Percentiles rank a stretch among this genome's conserved stretches.
Conservation (phyloP, 2,113 vertebrate genomes). For the Labrus mixtus region DNA sequence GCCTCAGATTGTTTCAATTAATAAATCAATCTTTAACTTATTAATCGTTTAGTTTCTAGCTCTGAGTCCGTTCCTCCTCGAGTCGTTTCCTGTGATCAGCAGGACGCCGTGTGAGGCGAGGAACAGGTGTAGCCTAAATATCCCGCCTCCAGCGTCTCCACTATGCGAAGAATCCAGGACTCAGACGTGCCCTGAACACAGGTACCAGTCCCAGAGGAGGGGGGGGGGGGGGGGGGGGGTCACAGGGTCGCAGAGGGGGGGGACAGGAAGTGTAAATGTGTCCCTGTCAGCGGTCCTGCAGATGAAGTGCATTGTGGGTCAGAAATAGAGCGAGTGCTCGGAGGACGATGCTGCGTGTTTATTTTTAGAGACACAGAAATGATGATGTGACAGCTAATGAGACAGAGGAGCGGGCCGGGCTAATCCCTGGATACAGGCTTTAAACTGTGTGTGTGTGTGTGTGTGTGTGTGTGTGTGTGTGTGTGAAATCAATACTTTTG, state of each 20-base stretch:
- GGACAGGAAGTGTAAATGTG: constrained; percentile 76
- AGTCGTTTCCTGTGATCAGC: neutral
- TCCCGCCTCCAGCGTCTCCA: constrained; percentile 31
- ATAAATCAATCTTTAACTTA: too few species aligned
- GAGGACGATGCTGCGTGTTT: constrained; percentile 41
- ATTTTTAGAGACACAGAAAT: constrained; percentile 56
- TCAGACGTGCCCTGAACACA: constrained; percentile 33
- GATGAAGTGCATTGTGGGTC: constrained; percentile 67
- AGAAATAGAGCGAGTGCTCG: constrained; percentile 68
- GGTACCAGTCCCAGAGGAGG: constrained; percentile 30
- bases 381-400: constrained; percentile 54
- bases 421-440: constrained; percentile 34
- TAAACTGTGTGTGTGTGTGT: neutral
- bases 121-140: constrained; percentile 71
- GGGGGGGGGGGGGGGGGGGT: neutral
- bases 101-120: constrained; percentile 12
- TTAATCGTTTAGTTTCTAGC: too few species aligned
- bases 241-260: constrained; percentile 31
- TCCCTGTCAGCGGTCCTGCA: constrained; percentile 69
- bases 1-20: too few species aligned
- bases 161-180: constrained; percentile 56
- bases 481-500: too few species aligned
- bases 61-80: too few species aligned
- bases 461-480: constrained; percentile 7
- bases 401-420: constrained; percentile 21